Evolutionary conservation across 2,888 invertebrate genomes (phyloP).

Genomic region (Atherix ibis): DNA sequence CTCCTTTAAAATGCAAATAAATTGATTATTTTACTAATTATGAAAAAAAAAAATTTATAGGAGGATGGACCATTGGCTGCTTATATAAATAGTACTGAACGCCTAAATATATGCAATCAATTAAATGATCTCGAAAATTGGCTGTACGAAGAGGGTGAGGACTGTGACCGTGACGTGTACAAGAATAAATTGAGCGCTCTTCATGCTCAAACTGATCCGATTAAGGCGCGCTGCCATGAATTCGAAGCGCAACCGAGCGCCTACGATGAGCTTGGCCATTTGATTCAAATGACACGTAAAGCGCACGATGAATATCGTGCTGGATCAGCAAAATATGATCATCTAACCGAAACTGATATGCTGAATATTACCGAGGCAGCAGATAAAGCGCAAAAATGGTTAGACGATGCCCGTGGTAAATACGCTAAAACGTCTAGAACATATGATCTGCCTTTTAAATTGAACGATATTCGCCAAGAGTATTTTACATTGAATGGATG

Average conservation of each 20-base stretch:
- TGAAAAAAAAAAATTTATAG: slow-evolving; percentile 4
- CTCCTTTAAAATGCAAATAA: background rate
- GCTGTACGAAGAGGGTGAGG: slow-evolving; percentile 93
- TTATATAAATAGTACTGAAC: slow-evolving; percentile 58
- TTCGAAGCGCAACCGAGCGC: slow-evolving; percentile 62
- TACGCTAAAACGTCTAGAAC: slow-evolving; percentile 50
- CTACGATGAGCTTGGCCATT: slow-evolving; percentile 62
- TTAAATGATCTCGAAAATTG: slow-evolving; percentile 85
- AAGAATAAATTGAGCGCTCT: slow-evolving; percentile 44
- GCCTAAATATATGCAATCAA: slow-evolving; percentile 42
- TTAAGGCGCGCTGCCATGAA: slow-evolving; percentile 68
- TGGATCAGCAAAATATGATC: slow-evolving; percentile 59
- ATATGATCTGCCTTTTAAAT: slow-evolving; percentile 58
- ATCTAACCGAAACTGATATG: slow-evolving; percentile 68
- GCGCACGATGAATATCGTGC: slow-evolving; percentile 54
- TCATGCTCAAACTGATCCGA: slow-evolving; percentile 73
- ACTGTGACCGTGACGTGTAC: slow-evolving; percentile 62
- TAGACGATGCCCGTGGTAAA: slow-evolving; percentile 56
- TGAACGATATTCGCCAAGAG: slow-evolving; percentile 64
- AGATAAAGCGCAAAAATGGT: slow-evolving; percentile 62
- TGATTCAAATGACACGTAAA: slow-evolving; percentile 67
- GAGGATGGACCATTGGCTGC: slow-evolving; percentile 58
- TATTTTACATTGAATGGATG: slow-evolving; percentile 39
- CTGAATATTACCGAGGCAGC: slow-evolving; percentile 55
- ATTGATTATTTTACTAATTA: background rate